Conservation (phyloP, 2,797 vertebrate genomes). For the Lepus oiostolus region DNA sequence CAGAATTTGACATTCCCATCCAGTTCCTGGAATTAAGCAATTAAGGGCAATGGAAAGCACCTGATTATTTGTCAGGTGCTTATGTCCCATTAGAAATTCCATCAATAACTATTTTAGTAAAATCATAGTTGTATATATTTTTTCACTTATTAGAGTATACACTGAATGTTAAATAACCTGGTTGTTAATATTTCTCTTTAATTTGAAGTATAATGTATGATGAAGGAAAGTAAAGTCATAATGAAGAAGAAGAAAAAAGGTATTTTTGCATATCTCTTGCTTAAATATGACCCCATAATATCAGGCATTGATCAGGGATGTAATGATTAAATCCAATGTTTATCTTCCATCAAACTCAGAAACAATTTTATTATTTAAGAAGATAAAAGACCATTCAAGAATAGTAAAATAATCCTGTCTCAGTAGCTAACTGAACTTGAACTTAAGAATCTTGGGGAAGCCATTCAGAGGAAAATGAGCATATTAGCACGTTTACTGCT, state of each 20-base stretch:
- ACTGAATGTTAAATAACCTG: background rate
- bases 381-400: constrained; percentile 9
- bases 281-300: background rate
- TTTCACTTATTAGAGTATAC: background rate
- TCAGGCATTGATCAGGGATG: background rate
- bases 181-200: background rate
- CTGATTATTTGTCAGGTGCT: background rate
- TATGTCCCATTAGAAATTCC: background rate
- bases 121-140: background rate
- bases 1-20: background rate
- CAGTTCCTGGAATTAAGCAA: constrained; percentile 50
- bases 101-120: background rate
- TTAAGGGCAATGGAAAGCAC: background rate
- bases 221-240: constrained; percentile 30
- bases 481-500: background rate
- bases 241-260: background rate
- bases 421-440: constrained; percentile 19
- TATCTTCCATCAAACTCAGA: background rate
- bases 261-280: background rate
- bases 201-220: background rate
- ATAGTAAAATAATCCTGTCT: background rate
- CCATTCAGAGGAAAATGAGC: background rate
- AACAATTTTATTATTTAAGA: constrained; percentile 3
- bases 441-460: background rate
- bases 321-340: constrained; percentile 17